phyloP scores from a whole-genome alignment of 2,113 vertebrate species.

The Entelurus aequoreus region DNA sequence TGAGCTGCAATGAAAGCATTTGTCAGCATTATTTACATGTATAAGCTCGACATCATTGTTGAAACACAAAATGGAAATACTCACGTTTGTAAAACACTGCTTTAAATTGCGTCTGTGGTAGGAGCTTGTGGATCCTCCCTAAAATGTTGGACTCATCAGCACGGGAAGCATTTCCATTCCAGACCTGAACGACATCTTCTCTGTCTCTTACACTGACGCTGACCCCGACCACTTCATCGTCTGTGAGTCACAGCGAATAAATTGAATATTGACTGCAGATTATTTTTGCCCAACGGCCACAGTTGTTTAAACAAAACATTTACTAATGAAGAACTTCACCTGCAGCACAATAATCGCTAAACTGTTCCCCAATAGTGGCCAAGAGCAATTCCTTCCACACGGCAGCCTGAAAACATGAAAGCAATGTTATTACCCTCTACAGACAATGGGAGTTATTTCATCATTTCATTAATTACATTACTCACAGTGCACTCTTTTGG shows the following conservation, averaged over 20 bases:
- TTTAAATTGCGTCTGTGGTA: slow-evolving; percentile 88
- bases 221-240: slow-evolving; percentile 91
- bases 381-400: slow-evolving; percentile 96
- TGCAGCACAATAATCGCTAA: slow-evolving; percentile 83
- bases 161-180: slow-evolving; percentile 89
- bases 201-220: slow-evolving; percentile 89
- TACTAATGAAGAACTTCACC: slow-evolving; percentile 64
- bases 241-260: slow-evolving; percentile 58
- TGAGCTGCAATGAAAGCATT: slow-evolving; percentile 78
- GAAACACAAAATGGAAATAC: slow-evolving; percentile 53
- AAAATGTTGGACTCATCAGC: slow-evolving; percentile 84
- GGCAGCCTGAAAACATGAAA: slow-evolving; percentile 67
- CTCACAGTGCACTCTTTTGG: slow-evolving; percentile 88
- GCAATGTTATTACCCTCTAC: slow-evolving; percentile 2
- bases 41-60: neutral
- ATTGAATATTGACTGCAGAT: neutral
- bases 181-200: slow-evolving; percentile 91
- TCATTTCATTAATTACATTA: neutral
- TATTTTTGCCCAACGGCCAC: neutral
- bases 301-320: neutral
- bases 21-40: neutral
- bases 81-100: slow-evolving; percentile 96
- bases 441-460: neutral
- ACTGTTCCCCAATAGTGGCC: slow-evolving; percentile 93
- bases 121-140: slow-evolving; percentile 86